Percentiles rank a stretch among this genome's conserved stretches.
These are phyloP conservation scores for silkworm (Bombyx mori) DNA, from an alignment of 1,140 invertebrate genomes.

Conservation along the genomic window DNA sequence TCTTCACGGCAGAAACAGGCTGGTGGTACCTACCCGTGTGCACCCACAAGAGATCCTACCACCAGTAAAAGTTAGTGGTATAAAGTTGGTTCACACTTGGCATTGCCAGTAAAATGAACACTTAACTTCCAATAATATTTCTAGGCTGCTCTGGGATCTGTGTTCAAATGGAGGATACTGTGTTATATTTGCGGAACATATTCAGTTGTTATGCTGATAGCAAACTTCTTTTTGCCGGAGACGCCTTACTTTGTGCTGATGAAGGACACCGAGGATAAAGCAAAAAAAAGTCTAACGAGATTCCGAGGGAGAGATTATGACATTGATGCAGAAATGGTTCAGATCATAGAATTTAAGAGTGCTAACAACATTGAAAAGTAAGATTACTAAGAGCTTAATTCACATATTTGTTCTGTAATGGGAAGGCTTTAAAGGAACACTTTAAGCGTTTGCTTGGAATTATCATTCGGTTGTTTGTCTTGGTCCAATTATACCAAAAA, in stretches of 20 bases:
- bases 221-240: constrained; percentile 31
- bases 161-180: constrained; percentile 25
- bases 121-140: constrained; percentile 10
- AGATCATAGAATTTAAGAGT: constrained; percentile 32
- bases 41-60: too few relatives aligned
- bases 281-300: constrained; percentile 17
- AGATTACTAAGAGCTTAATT: constrained; percentile 1
- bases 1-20: too few relatives aligned
- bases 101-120: too few relatives aligned
- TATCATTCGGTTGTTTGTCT: too few relatives aligned
- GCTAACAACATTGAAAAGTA: constrained; percentile 37
- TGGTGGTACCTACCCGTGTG: too few relatives aligned
- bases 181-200: constrained; percentile 22
- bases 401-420: too few relatives aligned
- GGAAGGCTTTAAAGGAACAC: too few relatives aligned
- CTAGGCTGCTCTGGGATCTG: constrained; percentile 30
- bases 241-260: constrained; percentile 41
- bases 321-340: constrained; percentile 27
- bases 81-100: too few relatives aligned
- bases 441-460: too few relatives aligned
- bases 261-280: constrained; percentile 18
- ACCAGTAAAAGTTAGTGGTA: too few relatives aligned
- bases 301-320: constrained; percentile 27
- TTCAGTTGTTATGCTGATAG: constrained; percentile 17
- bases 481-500: too few relatives aligned